phyloP scores from a whole-genome alignment of 2,113 vertebrate species.

The Ascaphus truei region DNA sequence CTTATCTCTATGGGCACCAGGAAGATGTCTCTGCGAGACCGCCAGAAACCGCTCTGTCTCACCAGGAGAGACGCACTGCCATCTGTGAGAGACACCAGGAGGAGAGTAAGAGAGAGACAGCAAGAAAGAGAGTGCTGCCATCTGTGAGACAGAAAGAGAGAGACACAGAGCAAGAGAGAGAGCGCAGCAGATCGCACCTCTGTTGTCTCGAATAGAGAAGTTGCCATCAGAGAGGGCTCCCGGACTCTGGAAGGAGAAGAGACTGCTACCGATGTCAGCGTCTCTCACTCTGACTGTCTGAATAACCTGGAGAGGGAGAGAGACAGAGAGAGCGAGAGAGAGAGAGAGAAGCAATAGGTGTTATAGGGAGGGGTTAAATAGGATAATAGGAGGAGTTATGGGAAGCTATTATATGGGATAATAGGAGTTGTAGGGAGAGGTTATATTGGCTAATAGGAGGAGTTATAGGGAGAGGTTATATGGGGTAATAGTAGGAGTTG shows the following conservation, averaged over 20 bases:
- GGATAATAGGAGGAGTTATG: not conserved
- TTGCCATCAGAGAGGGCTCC: constrained; percentile 70
- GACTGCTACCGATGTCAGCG: constrained; percentile 76
- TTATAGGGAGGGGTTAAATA: not conserved
- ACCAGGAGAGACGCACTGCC: constrained; percentile 54
- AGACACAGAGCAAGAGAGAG: constrained; percentile 14
- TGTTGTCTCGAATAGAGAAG: constrained; percentile 79
- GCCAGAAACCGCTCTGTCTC: constrained; percentile 42
- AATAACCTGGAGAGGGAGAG: constrained; percentile 69
- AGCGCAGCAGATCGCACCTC: constrained; percentile 50
- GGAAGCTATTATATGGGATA: too few relatives aligned
- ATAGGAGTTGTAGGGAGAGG: not conserved
- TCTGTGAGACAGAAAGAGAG: not conserved
- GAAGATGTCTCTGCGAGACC: constrained; percentile 47
- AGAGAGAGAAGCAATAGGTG: not conserved
- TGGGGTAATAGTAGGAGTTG: too few relatives aligned
- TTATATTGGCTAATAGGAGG: not conserved
- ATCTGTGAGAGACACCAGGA: constrained; percentile 34
- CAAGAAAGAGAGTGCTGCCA: not conserved
- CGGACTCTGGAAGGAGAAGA: constrained; percentile 77
- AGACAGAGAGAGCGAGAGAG: not conserved
- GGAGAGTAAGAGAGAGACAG: too few relatives aligned
- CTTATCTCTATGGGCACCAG: constrained; percentile 75
- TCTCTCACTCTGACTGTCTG: constrained; percentile 79
- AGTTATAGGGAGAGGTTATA: too few relatives aligned